phyloP scores from a whole-genome alignment of 2,113 vertebrate genomes.

The Oncorhynchus clarkii region DNA sequence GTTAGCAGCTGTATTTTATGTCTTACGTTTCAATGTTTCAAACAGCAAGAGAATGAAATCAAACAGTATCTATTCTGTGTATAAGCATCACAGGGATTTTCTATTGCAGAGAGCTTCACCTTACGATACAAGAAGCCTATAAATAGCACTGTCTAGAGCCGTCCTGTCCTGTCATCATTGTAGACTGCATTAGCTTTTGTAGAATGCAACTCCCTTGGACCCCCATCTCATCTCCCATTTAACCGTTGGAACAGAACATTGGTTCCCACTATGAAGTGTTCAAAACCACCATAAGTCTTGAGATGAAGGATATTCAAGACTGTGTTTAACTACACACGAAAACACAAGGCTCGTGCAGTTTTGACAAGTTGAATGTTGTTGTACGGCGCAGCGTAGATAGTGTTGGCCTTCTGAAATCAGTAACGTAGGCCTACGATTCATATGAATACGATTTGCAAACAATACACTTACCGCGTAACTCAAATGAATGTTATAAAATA shows the following conservation, averaged over 20 bases:
- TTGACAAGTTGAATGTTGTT: neutral
- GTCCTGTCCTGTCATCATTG: neutral
- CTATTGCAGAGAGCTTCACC: neutral
- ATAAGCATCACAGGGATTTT: neutral
- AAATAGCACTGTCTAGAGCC: neutral
- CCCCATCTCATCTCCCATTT: neutral
- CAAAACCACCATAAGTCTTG: neutral
- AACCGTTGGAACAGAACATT: neutral
- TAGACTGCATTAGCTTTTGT: neutral
- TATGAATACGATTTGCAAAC: neutral
- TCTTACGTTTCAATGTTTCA: too few species aligned
- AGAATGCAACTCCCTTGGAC: neutral
- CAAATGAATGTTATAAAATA: neutral
- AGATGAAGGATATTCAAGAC: too few species aligned
- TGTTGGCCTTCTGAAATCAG: neutral
- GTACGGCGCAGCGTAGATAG: neutral
- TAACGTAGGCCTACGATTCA: neutral
- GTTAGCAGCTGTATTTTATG: too few species aligned
- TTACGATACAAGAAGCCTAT: neutral
- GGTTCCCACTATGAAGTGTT: neutral
- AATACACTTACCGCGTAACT: neutral
- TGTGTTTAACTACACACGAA: neutral
- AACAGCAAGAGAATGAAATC: neutral
- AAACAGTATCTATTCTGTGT: neutral
- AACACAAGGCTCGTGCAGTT: neutral